Percentiles rank a stretch among this genome's conserved stretches.
Conservation (phyloP, 2,888 invertebrate genomes). For the Agrotis clavis region DNA sequence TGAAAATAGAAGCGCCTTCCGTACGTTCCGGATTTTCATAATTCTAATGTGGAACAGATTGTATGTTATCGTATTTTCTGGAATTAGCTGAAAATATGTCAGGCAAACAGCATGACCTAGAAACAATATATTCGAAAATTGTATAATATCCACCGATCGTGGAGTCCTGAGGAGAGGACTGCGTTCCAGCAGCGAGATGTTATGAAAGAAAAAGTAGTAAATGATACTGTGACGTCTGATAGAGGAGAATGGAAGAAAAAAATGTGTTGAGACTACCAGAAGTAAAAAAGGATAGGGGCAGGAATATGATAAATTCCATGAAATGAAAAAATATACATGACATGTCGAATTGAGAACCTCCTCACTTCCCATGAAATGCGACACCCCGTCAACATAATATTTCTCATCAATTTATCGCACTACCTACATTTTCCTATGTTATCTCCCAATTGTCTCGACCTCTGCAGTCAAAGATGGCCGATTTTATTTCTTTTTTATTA, state of each 20-base stretch:
- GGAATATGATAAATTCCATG: too few relatives aligned
- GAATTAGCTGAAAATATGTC: neutral
- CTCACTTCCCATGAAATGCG: neutral
- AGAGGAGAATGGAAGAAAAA: too few relatives aligned
- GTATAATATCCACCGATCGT: too few relatives aligned
- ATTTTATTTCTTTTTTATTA: slow-evolving; percentile 42
- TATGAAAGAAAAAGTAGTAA: neutral
- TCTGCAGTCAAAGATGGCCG: slow-evolving; percentile 10
- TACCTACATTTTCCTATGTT: neutral
- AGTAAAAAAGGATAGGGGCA: too few relatives aligned
- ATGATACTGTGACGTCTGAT: too few relatives aligned
- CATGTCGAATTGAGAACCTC: too few relatives aligned
- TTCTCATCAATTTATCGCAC: neutral
- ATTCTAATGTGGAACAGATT: neutral
- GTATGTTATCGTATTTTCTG: neutral
- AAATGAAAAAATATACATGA: too few relatives aligned
- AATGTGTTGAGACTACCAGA: too few relatives aligned
- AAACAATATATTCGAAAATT: too few relatives aligned
- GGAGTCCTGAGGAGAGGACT: too few relatives aligned
- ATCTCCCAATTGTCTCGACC: slow-evolving; percentile 36
- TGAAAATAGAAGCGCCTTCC: neutral
- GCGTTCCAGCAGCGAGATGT: too few relatives aligned
- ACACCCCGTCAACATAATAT: slow-evolving; percentile 17
- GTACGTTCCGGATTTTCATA: neutral
- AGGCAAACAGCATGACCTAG: neutral